Percentiles rank a stretch among this genome's conserved stretches.
Conservation (phyloP, 2,113 vertebrate genomes). For the Salvelinus sp. region DNA sequence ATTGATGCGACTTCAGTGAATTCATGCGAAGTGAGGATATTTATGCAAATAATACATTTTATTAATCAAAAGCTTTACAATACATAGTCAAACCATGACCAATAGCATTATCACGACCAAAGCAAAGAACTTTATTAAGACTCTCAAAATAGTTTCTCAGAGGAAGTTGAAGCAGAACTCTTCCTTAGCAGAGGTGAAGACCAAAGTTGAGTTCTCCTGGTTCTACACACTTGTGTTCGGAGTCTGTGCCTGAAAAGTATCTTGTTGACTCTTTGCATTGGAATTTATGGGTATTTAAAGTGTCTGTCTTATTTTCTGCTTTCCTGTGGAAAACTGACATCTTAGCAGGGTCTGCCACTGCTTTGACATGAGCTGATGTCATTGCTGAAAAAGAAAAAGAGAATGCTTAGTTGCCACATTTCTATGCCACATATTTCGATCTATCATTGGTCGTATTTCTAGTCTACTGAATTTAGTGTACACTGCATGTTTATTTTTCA, state of each 20-base stretch:
- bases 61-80: neutral
- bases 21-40: neutral
- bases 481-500: too few relatives aligned
- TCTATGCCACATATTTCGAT: too few relatives aligned
- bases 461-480: too few relatives aligned
- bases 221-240: slow-evolving; percentile 8
- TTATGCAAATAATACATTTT: neutral
- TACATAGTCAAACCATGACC: neutral
- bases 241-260: neutral
- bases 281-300: neutral
- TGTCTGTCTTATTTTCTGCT: slow-evolving; percentile 37
- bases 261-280: neutral
- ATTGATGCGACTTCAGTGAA: neutral
- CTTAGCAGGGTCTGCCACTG: slow-evolving; percentile 64
- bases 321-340: slow-evolving; percentile 75
- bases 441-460: too few relatives aligned
- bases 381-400: slow-evolving; percentile 65
- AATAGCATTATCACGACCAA: neutral
- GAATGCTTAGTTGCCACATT: neutral
- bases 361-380: slow-evolving; percentile 74
- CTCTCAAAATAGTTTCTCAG: neutral
- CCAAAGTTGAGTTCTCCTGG: slow-evolving; percentile 37
- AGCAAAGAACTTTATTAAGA: neutral
- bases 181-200: slow-evolving; percentile 63
- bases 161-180: slow-evolving; percentile 90